These are phyloP conservation scores for Phoenoteleia sp. DNA, from an alignment of 2,888 invertebrate species.

Conservation along the genomic window DNA sequence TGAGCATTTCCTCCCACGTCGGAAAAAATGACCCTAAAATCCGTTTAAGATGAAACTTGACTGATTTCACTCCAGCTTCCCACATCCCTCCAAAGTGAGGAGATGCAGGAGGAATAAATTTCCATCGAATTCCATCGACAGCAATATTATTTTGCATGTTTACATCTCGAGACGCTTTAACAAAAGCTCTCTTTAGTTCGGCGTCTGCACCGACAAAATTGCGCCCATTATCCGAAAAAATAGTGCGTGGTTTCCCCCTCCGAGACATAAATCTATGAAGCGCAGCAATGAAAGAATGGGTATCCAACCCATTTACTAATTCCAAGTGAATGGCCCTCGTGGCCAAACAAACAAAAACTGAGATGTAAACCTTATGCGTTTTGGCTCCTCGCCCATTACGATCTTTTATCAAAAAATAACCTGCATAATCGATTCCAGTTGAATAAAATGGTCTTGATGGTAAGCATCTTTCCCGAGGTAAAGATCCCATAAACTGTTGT, in stretches of 20 bases:
- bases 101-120: no score
- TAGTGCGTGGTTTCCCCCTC: slow-evolving; percentile 74
- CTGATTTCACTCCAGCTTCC: no score
- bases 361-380: background rate
- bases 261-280: slow-evolving; percentile 79
- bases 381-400: background rate
- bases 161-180: background rate
- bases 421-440: background rate
- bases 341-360: slow-evolving; percentile 8
- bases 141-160: background rate
- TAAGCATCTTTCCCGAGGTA: background rate
- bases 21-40: no score
- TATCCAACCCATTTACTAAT: background rate
- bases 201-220: slow-evolving; percentile 79
- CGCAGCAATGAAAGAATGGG: slow-evolving; percentile 74
- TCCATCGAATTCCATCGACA: background rate
- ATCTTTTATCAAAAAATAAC: background rate
- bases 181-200: background rate
- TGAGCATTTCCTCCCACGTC: no score
- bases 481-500: no score
- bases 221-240: slow-evolving; percentile 80
- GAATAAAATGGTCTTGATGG: background rate
- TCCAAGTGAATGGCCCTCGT: background rate
- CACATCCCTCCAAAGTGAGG: no score
- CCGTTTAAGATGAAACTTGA: no score